phyloP scores from a whole-genome alignment of 2,888 invertebrate genomes.

The Coleophora deauratella region DNA sequence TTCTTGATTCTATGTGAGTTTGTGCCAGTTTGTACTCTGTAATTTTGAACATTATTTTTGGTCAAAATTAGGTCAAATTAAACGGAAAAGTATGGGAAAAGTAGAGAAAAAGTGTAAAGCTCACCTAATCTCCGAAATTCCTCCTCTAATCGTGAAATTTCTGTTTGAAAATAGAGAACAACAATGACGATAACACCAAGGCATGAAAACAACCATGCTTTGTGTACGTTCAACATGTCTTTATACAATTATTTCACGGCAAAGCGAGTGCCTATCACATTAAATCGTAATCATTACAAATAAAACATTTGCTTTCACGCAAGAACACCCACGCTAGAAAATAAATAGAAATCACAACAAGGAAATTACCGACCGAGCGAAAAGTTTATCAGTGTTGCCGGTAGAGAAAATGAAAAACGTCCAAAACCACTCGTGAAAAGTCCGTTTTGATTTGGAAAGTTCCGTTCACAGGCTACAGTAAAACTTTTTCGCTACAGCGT shows the following conservation, averaged over 20 bases:
- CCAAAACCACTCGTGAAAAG: neutral
- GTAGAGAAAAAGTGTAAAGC: constrained; percentile 12
- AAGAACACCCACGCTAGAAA: constrained; percentile 42
- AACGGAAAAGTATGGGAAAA: neutral
- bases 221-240: constrained; percentile 65
- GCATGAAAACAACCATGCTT: constrained; percentile 61
- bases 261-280: constrained; percentile 41
- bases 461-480: no score
- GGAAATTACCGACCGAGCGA: constrained; percentile 24
- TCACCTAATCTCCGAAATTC: constrained; percentile 54
- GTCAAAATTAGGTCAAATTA: neutral
- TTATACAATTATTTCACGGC: constrained; percentile 33
- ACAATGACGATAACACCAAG: constrained; percentile 58
- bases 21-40: constrained; percentile 54
- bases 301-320: constrained; percentile 41
- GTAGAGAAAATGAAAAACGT: no score
- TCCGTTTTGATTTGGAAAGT: neutral
- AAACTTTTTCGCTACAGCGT: no score
- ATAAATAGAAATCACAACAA: no score
- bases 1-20: constrained; percentile 48
- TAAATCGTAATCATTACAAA: constrained; percentile 47
- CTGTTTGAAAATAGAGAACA: constrained; percentile 63
- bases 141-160: constrained; percentile 59
- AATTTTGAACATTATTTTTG: constrained; percentile 19
- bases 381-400: constrained; percentile 23